These are phyloP conservation scores for Sycobia sp. DNA, from an alignment of 1,140 invertebrate genomes.

Conservation along the genomic window DNA sequence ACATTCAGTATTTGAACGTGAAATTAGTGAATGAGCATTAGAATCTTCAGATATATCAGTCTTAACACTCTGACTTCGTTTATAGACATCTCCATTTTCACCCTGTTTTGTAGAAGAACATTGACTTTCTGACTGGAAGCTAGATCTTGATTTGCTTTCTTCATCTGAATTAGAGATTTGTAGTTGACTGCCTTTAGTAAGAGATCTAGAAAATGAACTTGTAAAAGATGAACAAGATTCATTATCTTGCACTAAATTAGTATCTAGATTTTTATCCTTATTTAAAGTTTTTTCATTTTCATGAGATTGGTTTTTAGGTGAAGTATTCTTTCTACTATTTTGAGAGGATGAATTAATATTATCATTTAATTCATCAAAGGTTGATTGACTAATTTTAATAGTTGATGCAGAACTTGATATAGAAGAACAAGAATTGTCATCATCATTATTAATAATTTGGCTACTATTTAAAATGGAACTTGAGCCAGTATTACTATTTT, in stretches of 20 bases:
- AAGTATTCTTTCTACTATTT: background rate
- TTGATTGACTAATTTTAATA: slow-evolving; percentile 3
- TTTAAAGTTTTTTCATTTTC: background rate
- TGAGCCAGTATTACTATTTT: background rate
- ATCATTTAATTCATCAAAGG: background rate
- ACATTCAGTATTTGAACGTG: slow-evolving; percentile 3
- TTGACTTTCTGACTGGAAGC: background rate
- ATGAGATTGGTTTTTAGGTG: slow-evolving; percentile 7
- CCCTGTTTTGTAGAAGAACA: slow-evolving; percentile 6
- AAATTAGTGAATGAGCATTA: background rate
- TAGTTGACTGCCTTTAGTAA: background rate
- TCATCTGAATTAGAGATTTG: slow-evolving; percentile 4
- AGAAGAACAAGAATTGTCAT: slow-evolving; percentile 8
- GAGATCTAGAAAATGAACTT: slow-evolving; percentile 1
- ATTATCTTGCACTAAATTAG: background rate
- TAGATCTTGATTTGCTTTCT: slow-evolving; percentile 17
- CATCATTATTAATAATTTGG: background rate
- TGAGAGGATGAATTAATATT: background rate
- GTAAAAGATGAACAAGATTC: background rate
- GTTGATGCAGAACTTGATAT: background rate
- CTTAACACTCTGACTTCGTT: background rate
- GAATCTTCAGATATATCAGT: background rate
- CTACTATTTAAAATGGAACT: slow-evolving; percentile 4
- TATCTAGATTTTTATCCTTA: background rate
- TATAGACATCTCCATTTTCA: background rate